A percentile compares a stretch with the other conserved stretches of the same genome.
phyloP scores from a whole-genome alignment of 2,113 vertebrate species.

The Thamnaconus septentrionalis region DNA sequence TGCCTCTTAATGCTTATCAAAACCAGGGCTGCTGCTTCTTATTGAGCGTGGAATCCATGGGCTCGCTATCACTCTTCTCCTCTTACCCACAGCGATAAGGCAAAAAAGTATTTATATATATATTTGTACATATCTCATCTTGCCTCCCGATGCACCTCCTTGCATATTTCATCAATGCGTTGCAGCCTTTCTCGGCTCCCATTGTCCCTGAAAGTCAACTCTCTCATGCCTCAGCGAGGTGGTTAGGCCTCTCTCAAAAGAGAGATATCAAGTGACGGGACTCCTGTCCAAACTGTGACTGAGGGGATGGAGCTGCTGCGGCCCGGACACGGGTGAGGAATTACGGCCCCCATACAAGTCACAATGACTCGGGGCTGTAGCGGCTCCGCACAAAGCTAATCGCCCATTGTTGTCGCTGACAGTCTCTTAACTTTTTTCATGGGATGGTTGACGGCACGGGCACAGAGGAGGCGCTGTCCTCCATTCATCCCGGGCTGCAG shows the following conservation, averaged over 20 bases:
- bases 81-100: neutral
- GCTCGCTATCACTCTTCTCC: neutral
- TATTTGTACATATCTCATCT: no score
- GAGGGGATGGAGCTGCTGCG: slow-evolving; percentile 33
- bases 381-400: slow-evolving; percentile 35
- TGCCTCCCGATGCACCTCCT: neutral
- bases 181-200: slow-evolving; percentile 6
- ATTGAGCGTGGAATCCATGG: neutral
- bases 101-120: neutral
- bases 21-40: neutral
- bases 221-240: slow-evolving; percentile 13
- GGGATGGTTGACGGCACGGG: slow-evolving; percentile 38
- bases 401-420: slow-evolving; percentile 53
- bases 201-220: slow-evolving; percentile 11
- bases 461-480: neutral
- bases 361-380: slow-evolving; percentile 39
- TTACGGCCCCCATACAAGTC: slow-evolving; percentile 49
- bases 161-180: slow-evolving; percentile 20
- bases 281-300: slow-evolving; percentile 34
- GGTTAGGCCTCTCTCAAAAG: slow-evolving; percentile 23
- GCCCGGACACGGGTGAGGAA: slow-evolving; percentile 36
- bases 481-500: no score
- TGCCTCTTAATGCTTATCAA: slow-evolving; percentile 6
- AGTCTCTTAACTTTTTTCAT: slow-evolving; percentile 49
- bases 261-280: slow-evolving; percentile 45